Evolutionary conservation across 2,888 invertebrate genomes (phyloP).

Genomic region (Maniola hyperantus): DNA sequence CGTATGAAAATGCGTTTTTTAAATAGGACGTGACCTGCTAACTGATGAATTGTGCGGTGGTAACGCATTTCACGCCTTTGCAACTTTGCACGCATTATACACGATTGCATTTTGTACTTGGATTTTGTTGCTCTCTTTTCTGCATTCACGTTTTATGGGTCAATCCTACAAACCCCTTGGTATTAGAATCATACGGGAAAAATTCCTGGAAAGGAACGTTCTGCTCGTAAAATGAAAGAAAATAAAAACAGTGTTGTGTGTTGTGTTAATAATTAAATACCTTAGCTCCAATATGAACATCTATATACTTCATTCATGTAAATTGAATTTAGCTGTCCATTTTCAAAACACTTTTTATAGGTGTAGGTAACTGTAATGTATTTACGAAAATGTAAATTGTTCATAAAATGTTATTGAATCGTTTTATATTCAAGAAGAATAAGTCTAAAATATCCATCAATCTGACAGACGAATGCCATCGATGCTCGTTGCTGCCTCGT

Average conservation of each 20-base stretch:
- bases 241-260: neutral
- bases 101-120: slow-evolving; percentile 9
- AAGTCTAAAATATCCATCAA: slow-evolving; percentile 44
- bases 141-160: neutral
- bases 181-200: neutral
- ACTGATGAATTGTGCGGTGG: neutral
- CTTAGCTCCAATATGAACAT: no score
- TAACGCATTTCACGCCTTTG: slow-evolving; percentile 17
- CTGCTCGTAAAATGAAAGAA: neutral
- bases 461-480: slow-evolving; percentile 54
- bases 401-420: neutral
- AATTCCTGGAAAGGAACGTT: neutral
- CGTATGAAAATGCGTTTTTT: slow-evolving; percentile 13
- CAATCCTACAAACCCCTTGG: neutral
- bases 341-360: no score
- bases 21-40: slow-evolving; percentile 15
- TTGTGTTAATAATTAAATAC: no score
- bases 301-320: no score
- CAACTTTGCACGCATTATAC: slow-evolving; percentile 10
- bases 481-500: slow-evolving; percentile 45
- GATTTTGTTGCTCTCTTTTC: neutral
- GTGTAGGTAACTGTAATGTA: no score
- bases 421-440: slow-evolving; percentile 35
- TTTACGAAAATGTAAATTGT: no score
- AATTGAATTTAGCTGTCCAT: no score